Conservation (phyloP, 2,797 vertebrate species). For the Hephaestus fuliginosus region DNA sequence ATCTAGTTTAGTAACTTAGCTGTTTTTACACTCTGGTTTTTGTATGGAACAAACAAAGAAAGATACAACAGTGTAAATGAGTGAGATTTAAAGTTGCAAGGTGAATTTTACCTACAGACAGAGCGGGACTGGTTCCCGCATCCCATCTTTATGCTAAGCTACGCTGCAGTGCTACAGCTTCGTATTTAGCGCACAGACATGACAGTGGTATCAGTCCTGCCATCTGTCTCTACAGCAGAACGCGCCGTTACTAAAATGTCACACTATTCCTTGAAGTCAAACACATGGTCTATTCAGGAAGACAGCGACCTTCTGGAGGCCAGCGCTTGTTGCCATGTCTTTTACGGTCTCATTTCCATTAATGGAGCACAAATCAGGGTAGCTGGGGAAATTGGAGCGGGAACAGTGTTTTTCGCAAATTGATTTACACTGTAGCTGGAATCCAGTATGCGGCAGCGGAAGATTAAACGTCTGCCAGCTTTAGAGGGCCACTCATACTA, state of each 20-base stretch:
- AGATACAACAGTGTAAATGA: not conserved
- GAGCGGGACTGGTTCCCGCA: not conserved
- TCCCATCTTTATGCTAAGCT: not conserved
- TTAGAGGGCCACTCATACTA: not conserved
- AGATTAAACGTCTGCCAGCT: not conserved
- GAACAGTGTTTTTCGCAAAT: conserved; percentile 3
- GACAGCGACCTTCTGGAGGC: not conserved
- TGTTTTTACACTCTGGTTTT: not conserved
- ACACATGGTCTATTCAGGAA: not conserved
- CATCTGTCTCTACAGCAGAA: not conserved
- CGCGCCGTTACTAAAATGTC: not conserved
- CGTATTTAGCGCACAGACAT: not conserved
- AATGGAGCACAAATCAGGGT: conserved; percentile 1
- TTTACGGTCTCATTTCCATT: not conserved
- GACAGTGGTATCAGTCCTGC: not conserved
- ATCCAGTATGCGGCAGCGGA: not conserved
- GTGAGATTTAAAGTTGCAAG: no score
- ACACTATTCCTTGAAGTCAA: not conserved
- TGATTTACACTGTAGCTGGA: conserved; percentile 1
- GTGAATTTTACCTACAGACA: not conserved
- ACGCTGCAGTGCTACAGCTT: not conserved
- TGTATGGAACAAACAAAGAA: not conserved
- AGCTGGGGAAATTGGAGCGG: not conserved
- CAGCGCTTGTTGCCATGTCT: not conserved
- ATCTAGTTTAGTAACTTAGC: no score